Base-by-base conservation (phyloP, 1,140 invertebrate genomes). In the Hestina assimilis region DNA sequence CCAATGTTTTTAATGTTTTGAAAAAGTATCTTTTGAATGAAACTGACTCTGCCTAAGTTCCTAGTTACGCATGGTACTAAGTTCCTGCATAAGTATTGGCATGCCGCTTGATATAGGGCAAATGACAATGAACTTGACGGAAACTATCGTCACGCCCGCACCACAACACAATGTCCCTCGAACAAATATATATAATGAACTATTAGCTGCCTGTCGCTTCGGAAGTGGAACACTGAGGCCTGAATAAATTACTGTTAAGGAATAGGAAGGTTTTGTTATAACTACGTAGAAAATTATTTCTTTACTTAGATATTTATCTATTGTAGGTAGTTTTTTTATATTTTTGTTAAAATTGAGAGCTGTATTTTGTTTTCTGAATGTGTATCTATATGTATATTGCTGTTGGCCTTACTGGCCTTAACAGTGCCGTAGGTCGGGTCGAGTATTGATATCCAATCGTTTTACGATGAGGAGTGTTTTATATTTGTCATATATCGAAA, bases 111-210 rank as follows among this genome's bases (percentile, higher is more conserved):
- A 31, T 52, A 41, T 54, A 63, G 53, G 69, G 46, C 50, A 59
- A 59, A 74, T 72, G 83, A 83, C 83, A 85, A 87, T 87, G 83
- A 85, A 82, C 83, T 85, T 85, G 78, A 70, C 80, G 83, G 81
- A 87, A 83, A 67, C 79, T 60, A 58, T 76, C 74, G 83, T 87
- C 82, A 85, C 82, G 83, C 80, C 77, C 74, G 75, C 71, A 77
- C 64, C 58, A 26, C 46, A 66, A 71, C 79, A 81, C 80, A 82
- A 79, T 75, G 77, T 66, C 70, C 78, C 65, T 48, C 52, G 26
- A 50, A 48, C 59, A 66, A 23, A 35, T 45, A 28, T 35, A 43
- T 31, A 55, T 56, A 61, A 55, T 46, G 20, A 55, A 47, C 45
- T 61, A 61, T 29, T 55, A 55, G n/a, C 24, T 55, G 57, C 50